Conservation (phyloP, 1,140 invertebrate genomes). For the Pseudomyrmex gracilis region DNA sequence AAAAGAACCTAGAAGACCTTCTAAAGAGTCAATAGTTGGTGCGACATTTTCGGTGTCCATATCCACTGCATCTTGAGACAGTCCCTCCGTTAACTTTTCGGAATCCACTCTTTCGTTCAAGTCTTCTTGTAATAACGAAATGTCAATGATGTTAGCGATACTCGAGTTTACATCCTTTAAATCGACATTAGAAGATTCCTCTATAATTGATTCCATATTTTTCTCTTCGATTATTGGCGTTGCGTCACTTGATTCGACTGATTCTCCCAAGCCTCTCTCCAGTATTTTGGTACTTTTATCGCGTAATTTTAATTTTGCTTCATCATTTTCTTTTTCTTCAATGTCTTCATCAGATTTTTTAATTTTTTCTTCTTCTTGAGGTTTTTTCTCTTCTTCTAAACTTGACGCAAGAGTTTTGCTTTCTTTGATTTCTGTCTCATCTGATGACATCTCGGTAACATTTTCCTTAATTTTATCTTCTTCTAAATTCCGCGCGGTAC, state of each 20-base stretch:
- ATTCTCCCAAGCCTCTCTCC: not conserved
- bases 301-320: not conserved
- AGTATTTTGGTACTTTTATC: not conserved
- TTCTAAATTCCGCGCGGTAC: not conserved
- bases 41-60: conserved; percentile 56
- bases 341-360: not conserved
- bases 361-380: conserved; percentile 1
- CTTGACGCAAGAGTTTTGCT: not conserved
- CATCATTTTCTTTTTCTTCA: not conserved
- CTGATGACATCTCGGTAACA: not conserved
- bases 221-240: not conserved
- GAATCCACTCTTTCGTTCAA: conserved; percentile 23
- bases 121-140: conserved; percentile 43
- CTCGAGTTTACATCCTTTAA: conserved; percentile 23
- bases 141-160: conserved; percentile 4
- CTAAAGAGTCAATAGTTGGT: conserved; percentile 70
- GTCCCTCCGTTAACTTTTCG: conserved; percentile 63
- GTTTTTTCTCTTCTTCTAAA: not conserved
- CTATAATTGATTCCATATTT: conserved; percentile 30
- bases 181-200: conserved; percentile 16
- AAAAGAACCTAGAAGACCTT: conserved; percentile 70
- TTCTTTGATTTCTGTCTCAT: conserved; percentile 13
- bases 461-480: conserved; percentile 8
- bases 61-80: conserved; percentile 60
- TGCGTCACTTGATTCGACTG: not conserved